phyloP scores from a whole-genome alignment of 2,888 invertebrate genomes.

The Eueremaeus valkanovi region DNA sequence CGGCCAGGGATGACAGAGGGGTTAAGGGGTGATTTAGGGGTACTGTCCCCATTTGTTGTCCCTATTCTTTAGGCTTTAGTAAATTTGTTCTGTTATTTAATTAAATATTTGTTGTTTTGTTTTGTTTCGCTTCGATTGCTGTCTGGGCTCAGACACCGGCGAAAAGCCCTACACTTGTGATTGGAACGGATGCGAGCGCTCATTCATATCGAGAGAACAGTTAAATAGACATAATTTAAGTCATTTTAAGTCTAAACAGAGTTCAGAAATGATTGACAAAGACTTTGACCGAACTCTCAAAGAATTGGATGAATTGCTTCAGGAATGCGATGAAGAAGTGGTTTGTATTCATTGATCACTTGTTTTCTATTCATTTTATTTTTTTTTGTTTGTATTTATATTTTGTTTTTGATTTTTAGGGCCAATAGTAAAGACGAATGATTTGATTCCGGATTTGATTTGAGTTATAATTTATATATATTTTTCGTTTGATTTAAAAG shows the following conservation, averaged over 20 bases:
- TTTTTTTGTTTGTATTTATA: no score
- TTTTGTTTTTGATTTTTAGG: no score
- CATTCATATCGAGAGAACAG: not conserved
- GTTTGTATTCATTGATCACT: not conserved
- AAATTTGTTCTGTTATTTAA: not conserved
- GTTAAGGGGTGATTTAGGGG: no score
- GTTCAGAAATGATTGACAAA: not conserved
- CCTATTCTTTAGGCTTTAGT: no score
- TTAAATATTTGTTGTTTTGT: not conserved
- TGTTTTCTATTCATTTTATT: no score
- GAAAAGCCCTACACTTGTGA: conserved; percentile 67
- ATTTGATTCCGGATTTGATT: no score
- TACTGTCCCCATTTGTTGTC: no score
- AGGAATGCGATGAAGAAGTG: not conserved
- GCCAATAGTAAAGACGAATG: no score
- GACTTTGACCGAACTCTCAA: conserved; percentile 10
- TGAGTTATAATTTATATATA: no score
- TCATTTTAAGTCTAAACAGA: conserved; percentile 3
- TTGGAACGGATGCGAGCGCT: conserved; percentile 7
- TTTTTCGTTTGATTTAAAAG: no score
- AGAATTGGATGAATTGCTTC: conserved; percentile 20
- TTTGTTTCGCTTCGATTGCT: no score
- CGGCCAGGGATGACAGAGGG: no score
- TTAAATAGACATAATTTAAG: conserved; percentile 4
- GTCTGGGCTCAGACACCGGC: conserved; percentile 55